Evolutionary conservation across 2,113 vertebrate species (phyloP).

Genomic region (Lichenostomus cassidix): DNA sequence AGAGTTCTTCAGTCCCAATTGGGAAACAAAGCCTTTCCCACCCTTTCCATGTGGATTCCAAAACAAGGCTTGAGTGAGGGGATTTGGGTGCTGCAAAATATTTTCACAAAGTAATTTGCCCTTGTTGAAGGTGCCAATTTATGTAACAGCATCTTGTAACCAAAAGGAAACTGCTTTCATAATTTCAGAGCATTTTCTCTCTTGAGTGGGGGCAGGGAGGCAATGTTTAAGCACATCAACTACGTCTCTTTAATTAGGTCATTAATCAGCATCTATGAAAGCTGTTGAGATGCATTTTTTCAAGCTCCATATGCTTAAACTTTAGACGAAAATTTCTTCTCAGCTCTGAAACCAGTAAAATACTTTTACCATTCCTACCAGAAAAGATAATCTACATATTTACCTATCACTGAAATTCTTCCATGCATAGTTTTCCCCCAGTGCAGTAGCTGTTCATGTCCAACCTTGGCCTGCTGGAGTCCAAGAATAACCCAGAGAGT

Average conservation of each 20-base stretch:
- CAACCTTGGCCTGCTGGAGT: neutral
- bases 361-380: neutral
- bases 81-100: neutral
- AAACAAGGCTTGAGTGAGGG: neutral
- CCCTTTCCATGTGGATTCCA: neutral
- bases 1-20: neutral
- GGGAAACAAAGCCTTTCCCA: neutral
- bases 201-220: neutral
- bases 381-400: neutral
- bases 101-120: neutral
- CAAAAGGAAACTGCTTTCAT: neutral
- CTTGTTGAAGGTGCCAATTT: neutral
- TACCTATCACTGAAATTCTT: neutral
- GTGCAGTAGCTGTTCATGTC: neutral
- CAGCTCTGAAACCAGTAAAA: neutral
- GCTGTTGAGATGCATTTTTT: neutral
- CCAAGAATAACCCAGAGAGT: neutral
- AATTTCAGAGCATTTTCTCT: neutral
- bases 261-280: conserved; percentile 27
- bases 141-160: neutral
- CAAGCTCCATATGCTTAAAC: neutral
- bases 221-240: neutral
- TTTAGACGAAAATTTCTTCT: neutral
- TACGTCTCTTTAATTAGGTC: conserved; percentile 15
- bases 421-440: neutral